Conservation (phyloP, 1,140 invertebrate species). For the Orius insidiosus region DNA sequence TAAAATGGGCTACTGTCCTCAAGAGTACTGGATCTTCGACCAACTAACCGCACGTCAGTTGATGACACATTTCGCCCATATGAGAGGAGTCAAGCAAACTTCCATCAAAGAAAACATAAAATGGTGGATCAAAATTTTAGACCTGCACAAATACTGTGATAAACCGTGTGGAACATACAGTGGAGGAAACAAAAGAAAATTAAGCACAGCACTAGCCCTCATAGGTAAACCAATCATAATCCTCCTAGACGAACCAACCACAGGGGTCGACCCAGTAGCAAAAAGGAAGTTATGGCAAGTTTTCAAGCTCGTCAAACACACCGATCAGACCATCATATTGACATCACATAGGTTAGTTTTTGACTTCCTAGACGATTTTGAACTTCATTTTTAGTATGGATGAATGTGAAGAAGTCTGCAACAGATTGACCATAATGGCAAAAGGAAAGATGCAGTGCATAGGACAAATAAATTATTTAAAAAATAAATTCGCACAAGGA, state of each 20-base stretch:
- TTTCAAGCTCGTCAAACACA: constrained; percentile 40
- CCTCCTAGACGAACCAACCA: constrained; percentile 72
- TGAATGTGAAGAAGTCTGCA: constrained; percentile 67
- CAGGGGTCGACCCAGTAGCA: constrained; percentile 61
- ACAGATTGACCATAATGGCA: constrained; percentile 73
- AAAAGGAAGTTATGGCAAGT: constrained; percentile 58
- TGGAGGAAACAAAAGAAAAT: constrained; percentile 87
- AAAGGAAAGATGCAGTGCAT: constrained; percentile 41
- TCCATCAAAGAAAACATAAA: constrained; percentile 32
- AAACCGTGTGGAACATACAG: constrained; percentile 29
- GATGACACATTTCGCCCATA: constrained; percentile 49
- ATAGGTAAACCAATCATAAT: constrained; percentile 75
- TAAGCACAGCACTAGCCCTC: constrained; percentile 84
- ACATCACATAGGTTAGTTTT: constrained; percentile 47
- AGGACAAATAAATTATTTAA: constrained; percentile 30
- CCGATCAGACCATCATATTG: constrained; percentile 47
- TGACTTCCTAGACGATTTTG: too few species aligned
- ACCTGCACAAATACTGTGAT: constrained; percentile 17
- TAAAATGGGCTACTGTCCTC: constrained; percentile 60
- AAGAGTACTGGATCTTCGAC: constrained; percentile 66
- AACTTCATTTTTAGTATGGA: constrained; percentile 17
- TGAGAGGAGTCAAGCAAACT: constrained; percentile 46
- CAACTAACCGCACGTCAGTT: constrained; percentile 66
- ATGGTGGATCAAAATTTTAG: constrained; percentile 33
- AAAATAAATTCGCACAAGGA: constrained; percentile 28